Conservation (phyloP, 2,888 invertebrate genomes). For the Diarsia mendica region DNA sequence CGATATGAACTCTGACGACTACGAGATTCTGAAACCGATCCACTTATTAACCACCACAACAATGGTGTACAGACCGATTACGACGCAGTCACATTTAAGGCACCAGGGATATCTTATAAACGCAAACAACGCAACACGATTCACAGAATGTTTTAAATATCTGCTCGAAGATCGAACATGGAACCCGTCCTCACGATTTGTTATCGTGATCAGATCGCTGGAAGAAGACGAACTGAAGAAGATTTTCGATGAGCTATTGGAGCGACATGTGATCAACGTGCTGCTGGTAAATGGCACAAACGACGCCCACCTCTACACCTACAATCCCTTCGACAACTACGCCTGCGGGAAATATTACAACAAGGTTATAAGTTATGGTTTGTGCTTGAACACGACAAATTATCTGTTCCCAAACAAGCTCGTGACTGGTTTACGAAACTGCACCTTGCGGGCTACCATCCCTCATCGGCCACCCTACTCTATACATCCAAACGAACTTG, state of each 20-base stretch:
- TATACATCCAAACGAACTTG: constrained; percentile 42
- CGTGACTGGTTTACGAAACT: constrained; percentile 72
- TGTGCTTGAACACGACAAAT: constrained; percentile 65
- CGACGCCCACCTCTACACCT: constrained; percentile 73
- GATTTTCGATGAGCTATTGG: constrained; percentile 73
- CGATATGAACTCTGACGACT: constrained; percentile 44
- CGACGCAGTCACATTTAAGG: constrained; percentile 4
- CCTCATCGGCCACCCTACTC: constrained; percentile 50
- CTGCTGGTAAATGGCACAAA: constrained; percentile 70
- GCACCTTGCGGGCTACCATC: constrained; percentile 70
- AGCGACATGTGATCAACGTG: constrained; percentile 69
- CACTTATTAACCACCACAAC: constrained; percentile 41
- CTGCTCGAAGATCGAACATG: constrained; percentile 68
- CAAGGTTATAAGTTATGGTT: constrained; percentile 71
- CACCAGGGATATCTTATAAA: constrained; percentile 70
- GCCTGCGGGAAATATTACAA: constrained; percentile 77
- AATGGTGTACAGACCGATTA: constrained; percentile 23
- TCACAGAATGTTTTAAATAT: constrained; percentile 56
- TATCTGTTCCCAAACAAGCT: constrained; percentile 71
- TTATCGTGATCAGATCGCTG: constrained; percentile 68
- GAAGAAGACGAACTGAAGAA: constrained; percentile 45
- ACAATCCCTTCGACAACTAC: constrained; percentile 78
- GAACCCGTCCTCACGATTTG: constrained; percentile 73
- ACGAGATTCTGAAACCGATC: constrained; percentile 53
- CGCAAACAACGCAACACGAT: constrained; percentile 55